Conservation (phyloP, 2,113 vertebrate species). For the Xyliphius kryptos region DNA sequence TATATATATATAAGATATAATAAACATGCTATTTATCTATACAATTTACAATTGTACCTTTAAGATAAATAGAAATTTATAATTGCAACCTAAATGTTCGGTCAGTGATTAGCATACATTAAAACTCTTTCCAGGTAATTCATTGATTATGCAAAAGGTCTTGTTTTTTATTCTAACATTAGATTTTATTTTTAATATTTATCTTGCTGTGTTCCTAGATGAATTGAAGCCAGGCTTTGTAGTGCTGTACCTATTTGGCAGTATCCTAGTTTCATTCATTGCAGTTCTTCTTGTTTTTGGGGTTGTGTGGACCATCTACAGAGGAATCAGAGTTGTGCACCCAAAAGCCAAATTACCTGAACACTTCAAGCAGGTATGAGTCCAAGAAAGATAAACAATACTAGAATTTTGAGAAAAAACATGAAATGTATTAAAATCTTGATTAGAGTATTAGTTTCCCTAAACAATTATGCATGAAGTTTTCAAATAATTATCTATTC, state of each 20-base stretch:
- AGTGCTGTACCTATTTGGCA: conserved; percentile 32
- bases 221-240: conserved; percentile 40
- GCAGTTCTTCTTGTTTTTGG: conserved; percentile 28
- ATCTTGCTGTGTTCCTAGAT: conserved; percentile 29
- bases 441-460: no score
- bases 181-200: not conserved
- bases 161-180: not conserved
- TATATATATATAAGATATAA: no score
- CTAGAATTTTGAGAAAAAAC: not conserved
- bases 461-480: no score
- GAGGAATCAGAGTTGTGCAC: conserved; percentile 41
- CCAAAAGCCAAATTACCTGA: conserved; percentile 47
- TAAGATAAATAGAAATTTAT: no score
- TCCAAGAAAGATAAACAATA: not conserved
- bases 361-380: conserved; percentile 50
- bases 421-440: no score
- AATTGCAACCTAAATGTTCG: no score
- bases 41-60: no score
- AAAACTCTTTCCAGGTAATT: no score
- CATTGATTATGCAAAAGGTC: no score
- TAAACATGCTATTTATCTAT: no score
- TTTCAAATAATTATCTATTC: no score
- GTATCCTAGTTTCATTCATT: conserved; percentile 21
- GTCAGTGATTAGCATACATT: no score
- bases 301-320: conserved; percentile 34